Evolutionary conservation across 1,140 invertebrate genomes (phyloP).

Genomic region (Nymphalis io): DNA sequence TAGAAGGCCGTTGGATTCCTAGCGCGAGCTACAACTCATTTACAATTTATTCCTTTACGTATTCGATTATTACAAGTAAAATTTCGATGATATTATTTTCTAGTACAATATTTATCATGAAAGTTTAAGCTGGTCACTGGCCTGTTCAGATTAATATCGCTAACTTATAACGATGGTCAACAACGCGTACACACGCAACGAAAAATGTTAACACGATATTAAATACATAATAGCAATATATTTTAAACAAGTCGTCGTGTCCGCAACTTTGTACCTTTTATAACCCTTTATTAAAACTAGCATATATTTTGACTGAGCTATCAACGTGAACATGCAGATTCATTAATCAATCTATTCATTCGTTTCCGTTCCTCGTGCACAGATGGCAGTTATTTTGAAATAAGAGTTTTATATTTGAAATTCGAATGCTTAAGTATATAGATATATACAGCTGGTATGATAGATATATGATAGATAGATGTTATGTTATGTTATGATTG

Average conservation of each 20-base stretch:
- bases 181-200: conserved; percentile 13
- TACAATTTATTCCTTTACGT: no score
- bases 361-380: no score
- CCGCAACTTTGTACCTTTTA: background rate
- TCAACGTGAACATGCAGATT: conserved; percentile 58
- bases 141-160: conserved; percentile 21
- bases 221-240: conserved; percentile 2
- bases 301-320: conserved; percentile 41
- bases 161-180: conserved; percentile 9
- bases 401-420: no score
- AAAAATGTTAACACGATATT: conserved; percentile 29
- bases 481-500: no score
- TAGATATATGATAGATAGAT: no score
- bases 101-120: conserved; percentile 13
- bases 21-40: no score
- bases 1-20: no score
- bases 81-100: background rate
- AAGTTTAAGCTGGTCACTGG: conserved; percentile 19
- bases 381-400: no score
- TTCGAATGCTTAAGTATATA: no score
- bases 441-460: no score
- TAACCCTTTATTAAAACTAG: background rate
- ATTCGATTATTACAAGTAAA: background rate
- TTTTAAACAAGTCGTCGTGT: background rate
- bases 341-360: no score